Percentiles rank a stretch among this genome's conserved stretches.
phyloP scores from a whole-genome alignment of 2,797 vertebrate species.

The Manis javanica region DNA sequence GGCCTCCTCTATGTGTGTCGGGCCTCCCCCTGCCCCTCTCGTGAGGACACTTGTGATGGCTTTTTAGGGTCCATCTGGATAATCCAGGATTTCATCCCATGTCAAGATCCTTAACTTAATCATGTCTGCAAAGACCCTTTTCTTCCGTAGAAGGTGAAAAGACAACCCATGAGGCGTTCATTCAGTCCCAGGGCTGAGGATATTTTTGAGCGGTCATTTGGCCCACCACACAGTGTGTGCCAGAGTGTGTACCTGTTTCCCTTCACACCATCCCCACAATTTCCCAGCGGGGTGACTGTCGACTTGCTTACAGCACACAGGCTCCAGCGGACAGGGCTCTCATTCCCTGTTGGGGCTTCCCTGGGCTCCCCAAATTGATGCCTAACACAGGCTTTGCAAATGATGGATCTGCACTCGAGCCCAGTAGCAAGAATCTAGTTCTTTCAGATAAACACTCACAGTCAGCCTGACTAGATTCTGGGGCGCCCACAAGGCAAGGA shows the following conservation, averaged over 20 bases:
- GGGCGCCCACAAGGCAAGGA: fast-evolving
- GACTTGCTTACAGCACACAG: fast-evolving
- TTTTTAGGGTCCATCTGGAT: neutral
- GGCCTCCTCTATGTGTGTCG: neutral
- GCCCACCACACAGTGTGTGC: fast-evolving
- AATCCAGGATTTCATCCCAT: fast-evolving
- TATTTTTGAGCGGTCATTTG: fast-evolving
- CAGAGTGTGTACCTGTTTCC: fast-evolving
- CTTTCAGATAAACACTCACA: fast-evolving
- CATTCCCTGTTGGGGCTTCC: fast-evolving
- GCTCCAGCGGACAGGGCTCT: neutral
- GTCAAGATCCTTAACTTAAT: neutral
- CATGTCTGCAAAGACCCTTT: neutral
- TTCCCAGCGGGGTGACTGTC: fast-evolving
- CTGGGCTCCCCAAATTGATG: neutral
- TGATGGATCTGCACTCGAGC: neutral
- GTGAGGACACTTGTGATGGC: fast-evolving
- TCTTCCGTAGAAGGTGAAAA: neutral
- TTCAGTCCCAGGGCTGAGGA: neutral
- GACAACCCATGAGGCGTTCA: no score
- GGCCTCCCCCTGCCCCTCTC: neutral
- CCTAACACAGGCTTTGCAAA: neutral
- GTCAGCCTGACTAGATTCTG: fast-evolving
- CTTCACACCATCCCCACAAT: neutral
- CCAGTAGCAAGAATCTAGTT: neutral